phyloP scores from a whole-genome alignment of 2,888 invertebrate genomes.

The Melieria crassipennis region DNA sequence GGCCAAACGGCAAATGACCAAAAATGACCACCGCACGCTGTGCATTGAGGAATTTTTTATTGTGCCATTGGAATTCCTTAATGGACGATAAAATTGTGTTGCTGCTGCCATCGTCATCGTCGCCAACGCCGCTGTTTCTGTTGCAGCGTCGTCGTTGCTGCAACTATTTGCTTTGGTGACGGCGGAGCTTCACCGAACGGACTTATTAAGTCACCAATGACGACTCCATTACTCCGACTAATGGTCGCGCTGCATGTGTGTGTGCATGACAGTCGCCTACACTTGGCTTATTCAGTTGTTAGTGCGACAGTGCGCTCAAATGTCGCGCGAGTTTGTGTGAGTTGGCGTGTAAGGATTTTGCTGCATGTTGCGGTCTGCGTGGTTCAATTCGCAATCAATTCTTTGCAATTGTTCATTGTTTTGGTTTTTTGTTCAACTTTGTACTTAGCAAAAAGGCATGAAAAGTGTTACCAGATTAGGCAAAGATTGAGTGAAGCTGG shows the following conservation, averaged over 20 bases:
- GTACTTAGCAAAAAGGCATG: no score
- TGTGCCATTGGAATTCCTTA: constrained; percentile 54
- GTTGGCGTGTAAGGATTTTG: constrained; percentile 2
- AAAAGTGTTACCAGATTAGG: no score
- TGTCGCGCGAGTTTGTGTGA: neutral
- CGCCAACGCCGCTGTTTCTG: constrained; percentile 8
- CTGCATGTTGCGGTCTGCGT: neutral
- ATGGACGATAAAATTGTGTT: constrained; percentile 60
- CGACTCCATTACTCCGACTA: constrained; percentile 21
- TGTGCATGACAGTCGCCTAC: neutral
- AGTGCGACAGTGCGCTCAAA: no score
- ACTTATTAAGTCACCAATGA: constrained; percentile 1
- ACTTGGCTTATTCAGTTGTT: no score
- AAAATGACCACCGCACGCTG: constrained; percentile 24
- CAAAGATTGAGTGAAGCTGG: no score
- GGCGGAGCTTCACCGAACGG: no score
- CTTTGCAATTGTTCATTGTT: constrained; percentile 1
- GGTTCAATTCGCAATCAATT: neutral
- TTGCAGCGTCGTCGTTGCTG: neutral
- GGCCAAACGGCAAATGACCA: constrained; percentile 27
- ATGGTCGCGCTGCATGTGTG: neutral
- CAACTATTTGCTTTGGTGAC: constrained; percentile 20
- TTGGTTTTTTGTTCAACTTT: neutral
- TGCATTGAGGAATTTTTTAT: constrained; percentile 26
- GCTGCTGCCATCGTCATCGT: neutral